Evolutionary conservation across 2,113 vertebrate species (phyloP).

Genomic region (Piaya cayana): DNA sequence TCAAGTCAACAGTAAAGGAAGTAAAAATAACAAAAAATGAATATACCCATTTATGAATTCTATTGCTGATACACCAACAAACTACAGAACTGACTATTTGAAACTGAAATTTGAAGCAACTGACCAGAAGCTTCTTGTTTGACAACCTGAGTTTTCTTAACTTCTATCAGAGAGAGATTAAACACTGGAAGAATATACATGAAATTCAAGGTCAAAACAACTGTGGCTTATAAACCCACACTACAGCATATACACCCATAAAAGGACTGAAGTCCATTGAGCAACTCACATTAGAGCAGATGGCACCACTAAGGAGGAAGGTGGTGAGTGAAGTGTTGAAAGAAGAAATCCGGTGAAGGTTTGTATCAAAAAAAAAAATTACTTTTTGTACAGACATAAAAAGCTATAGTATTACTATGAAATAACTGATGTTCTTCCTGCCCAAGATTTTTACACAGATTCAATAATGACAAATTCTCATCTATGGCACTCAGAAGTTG

Average conservation of each 20-base stretch:
- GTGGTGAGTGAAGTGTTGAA: neutral
- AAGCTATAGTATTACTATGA: neutral
- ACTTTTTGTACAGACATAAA: neutral
- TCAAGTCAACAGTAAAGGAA: neutral
- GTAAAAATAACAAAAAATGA: neutral
- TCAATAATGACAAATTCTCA: neutral
- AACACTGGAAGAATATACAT: neutral
- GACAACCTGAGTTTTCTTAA: neutral
- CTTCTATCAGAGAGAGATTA: neutral
- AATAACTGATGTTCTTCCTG: neutral
- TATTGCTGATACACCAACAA: neutral
- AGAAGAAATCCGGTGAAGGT: neutral
- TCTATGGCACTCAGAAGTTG: neutral
- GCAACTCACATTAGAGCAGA: neutral
- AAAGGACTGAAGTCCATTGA: neutral
- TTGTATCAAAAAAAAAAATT: neutral
- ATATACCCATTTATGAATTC: neutral
- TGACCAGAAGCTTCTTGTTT: neutral
- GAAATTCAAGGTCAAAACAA: neutral
- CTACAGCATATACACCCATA: rapidly evolving
- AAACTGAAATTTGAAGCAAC: neutral
- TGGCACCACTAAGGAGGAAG: too few species aligned
- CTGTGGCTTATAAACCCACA: neutral
- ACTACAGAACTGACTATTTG: neutral
- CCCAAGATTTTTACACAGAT: neutral